phyloP scores from a whole-genome alignment of 2,113 vertebrate genomes.

The Furnarius figulus region DNA sequence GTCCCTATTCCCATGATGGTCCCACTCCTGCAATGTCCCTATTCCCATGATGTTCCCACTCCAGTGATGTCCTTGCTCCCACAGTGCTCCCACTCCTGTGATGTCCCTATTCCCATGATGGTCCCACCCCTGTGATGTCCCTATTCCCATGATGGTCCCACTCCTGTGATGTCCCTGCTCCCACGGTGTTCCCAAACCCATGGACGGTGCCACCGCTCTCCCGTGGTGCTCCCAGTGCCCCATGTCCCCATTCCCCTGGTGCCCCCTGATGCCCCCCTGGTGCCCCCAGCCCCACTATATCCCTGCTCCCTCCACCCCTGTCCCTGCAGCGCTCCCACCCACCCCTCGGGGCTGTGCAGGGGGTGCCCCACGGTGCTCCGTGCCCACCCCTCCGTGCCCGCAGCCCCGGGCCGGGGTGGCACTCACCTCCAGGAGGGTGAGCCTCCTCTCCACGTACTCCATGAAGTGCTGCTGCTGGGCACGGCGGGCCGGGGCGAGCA shows the following conservation, averaged over 20 bases:
- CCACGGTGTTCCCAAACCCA: rapidly evolving
- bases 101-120: background rate
- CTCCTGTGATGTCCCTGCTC: rapidly evolving
- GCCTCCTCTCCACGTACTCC: conserved; percentile 81
- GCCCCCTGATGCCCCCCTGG: rapidly evolving
- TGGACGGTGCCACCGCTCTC: rapidly evolving
- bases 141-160: background rate
- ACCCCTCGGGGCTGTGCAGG: no score
- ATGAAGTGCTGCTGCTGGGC: conserved; percentile 79
- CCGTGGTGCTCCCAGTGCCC: background rate
- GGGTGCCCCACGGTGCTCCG: background rate
- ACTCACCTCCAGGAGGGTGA: conserved; percentile 76
- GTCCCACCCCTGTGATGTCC: background rate
- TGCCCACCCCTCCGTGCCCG: background rate
- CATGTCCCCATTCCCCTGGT: rapidly evolving
- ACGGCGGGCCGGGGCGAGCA: conserved; percentile 17
- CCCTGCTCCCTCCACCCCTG: rapidly evolving
- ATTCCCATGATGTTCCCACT: rapidly evolving
- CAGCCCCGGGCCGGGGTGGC: rapidly evolving
- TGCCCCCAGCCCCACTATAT: rapidly evolving
- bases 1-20: no score
- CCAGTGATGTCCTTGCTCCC: background rate
- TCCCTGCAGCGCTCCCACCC: rapidly evolving
- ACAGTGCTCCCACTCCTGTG: rapidly evolving
- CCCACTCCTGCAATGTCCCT: rapidly evolving